A percentile compares a stretch with the other conserved stretches of the same genome.
These are phyloP conservation scores for Recurvirostra avosetta DNA, from an alignment of 2,113 vertebrate genomes.

Conservation along the genomic window DNA sequence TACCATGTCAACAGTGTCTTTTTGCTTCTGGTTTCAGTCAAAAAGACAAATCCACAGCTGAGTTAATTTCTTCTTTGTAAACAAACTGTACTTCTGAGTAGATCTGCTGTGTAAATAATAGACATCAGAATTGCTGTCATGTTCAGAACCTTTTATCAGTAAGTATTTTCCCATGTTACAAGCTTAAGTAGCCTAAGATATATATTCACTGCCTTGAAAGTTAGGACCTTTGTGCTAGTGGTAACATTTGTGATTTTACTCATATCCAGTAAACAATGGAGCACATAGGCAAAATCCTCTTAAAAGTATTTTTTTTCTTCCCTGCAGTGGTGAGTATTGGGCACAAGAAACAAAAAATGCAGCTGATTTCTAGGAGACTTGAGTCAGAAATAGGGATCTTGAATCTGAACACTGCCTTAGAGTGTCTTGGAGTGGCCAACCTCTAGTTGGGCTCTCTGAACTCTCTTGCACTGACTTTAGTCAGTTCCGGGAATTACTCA, in stretches of 20 bases:
- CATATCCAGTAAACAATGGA: not conserved
- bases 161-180: not conserved
- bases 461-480: not conserved
- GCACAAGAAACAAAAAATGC: not conserved
- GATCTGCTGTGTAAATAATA: not conserved
- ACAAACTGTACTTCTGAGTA: not conserved
- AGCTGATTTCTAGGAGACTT: not conserved
- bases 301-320: not conserved
- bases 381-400: not conserved
- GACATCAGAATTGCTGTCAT: not conserved
- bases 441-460: not conserved
- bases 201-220: not conserved
- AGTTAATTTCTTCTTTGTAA: not conserved
- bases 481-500: not conserved
- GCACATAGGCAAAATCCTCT: not conserved
- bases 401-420: not conserved
- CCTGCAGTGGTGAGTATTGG: not conserved
- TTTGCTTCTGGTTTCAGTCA: constrained; percentile 1
- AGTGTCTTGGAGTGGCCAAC: not conserved
- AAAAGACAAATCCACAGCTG: not conserved
- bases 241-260: not conserved
- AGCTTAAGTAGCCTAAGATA: not conserved
- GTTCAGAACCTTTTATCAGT: not conserved
- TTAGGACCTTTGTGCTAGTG: not conserved
- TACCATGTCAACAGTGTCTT: not conserved